Base-by-base conservation (phyloP, 2,888 invertebrate species). In the Nomada lathburiana region DNA sequence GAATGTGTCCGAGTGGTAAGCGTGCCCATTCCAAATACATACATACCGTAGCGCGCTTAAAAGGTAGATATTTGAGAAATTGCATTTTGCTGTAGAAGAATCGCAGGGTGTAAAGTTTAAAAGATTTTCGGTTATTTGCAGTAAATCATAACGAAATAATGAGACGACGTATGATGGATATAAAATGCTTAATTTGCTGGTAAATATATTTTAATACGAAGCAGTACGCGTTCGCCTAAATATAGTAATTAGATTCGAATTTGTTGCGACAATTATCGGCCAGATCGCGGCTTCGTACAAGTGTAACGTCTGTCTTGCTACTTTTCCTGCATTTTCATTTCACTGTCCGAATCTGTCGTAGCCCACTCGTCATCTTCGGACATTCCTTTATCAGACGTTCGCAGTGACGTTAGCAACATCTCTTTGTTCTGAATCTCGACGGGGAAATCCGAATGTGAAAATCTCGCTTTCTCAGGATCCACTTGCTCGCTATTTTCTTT, bases 291-390 rank as follows among this genome's bases (percentile, higher is more conserved):
- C 9, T 36, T n/a, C 11, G 18, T 2, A 47, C 50, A 36, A 29
- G 1, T n/a, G 42, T 11, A 20, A 16, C 10, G 11, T 18, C 2
- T 1, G 0, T 26, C 16, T 13, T 11, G 2, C 44, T 52, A 26
- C 36, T 81, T 55, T 5, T 62, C 50, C 18, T 53, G 57, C 2
- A 44, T 13, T 44, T 59, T 68, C 13, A 29, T 9, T 26, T 85
- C 81, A 23, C 11, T 60, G 10, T 86, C 83, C 1, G 83, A 86
- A 23, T 86, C 82, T 13, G 85, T 85, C 4, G 85, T 85, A 2
- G 79, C 72, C 86, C 85, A 85, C 0, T 67, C 81, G 50, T 85
- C 81, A 44, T 85, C 75, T 2, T 76, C 68, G 0, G 68, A 13
- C 11, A 68, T 44, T 11, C 53, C 57, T 42, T 52, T 62, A 16